These are phyloP conservation scores for Drosophila merina DNA, from an alignment of 2,888 invertebrate species.

Conservation along the genomic window DNA sequence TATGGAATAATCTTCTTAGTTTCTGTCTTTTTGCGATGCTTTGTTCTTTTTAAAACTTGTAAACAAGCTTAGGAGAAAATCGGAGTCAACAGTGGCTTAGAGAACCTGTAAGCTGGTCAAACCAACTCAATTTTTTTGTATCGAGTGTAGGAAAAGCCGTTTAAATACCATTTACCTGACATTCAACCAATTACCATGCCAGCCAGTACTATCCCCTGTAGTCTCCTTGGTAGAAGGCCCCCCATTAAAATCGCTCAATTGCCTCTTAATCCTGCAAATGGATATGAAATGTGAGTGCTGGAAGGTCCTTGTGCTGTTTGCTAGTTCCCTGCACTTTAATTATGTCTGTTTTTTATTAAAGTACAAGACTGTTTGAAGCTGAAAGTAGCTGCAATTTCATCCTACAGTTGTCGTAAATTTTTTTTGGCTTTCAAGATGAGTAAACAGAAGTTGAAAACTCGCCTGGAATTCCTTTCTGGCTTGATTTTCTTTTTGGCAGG, in stretches of 20 bases:
- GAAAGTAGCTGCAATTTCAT: constrained; percentile 31
- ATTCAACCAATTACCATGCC: background rate
- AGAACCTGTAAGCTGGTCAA: no score
- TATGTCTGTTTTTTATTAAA: constrained; percentile 12
- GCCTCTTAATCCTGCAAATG: constrained; percentile 12
- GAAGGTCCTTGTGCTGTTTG: background rate
- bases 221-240: constrained; percentile 4
- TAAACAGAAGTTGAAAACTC: constrained; percentile 39
- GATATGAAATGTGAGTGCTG: background rate
- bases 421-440: constrained; percentile 40
- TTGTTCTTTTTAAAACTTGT: background rate
- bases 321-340: constrained; percentile 19
- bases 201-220: background rate
- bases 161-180: background rate
- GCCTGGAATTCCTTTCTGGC: constrained; percentile 8
- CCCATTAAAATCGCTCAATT: constrained; percentile 14
- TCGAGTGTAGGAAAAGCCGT: background rate
- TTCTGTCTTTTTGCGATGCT: background rate
- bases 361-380: constrained; percentile 31
- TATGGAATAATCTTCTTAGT: background rate
- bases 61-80: background rate
- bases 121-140: no score
- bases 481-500: background rate
- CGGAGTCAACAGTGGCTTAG: no score
- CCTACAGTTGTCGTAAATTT: constrained; percentile 24